Conservation (phyloP, 92 coral and sea anemone species). For the Parazoanthus darwini region DNA sequence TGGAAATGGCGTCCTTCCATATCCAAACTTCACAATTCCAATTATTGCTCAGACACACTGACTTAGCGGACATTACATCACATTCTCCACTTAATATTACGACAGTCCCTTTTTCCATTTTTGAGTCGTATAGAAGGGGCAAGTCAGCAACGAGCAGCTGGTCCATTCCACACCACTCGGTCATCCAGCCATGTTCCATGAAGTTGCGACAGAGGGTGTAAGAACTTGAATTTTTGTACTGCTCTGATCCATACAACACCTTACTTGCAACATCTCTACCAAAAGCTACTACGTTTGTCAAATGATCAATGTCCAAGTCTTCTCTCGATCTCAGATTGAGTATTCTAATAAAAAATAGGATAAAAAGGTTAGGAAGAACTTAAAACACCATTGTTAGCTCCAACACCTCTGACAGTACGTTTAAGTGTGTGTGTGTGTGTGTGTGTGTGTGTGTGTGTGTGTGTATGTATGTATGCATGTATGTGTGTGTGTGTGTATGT, state of each 20-base stretch:
- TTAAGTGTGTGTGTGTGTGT: too few species aligned
- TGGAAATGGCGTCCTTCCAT: conserved; percentile 14
- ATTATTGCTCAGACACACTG: neutral
- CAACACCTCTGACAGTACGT: too few species aligned
- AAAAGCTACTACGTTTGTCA: neutral
- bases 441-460: too few species aligned
- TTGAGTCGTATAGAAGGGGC: neutral
- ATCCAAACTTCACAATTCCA: conserved; percentile 33
- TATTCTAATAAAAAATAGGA: neutral
- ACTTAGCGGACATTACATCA: conserved; percentile 13
- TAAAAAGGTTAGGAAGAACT: too few species aligned
- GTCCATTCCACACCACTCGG: neutral
- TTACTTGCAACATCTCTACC: conserved; percentile 6
- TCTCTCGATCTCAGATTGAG: neutral
- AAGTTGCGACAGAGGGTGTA: neutral
- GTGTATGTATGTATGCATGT: too few species aligned
- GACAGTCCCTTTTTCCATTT: neutral
- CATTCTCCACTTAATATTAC: conserved; percentile 1
- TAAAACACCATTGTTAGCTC: too few species aligned
- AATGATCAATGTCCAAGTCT: conserved; percentile 3
- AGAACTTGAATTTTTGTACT: neutral
- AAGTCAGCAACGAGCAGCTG: conserved; percentile 20
- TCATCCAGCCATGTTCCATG: neutral
- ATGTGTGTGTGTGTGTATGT: too few species aligned
- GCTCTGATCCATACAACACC: conserved; percentile 18